A percentile compares a stretch with the other conserved stretches of the same genome.
Conservation (phyloP, 2,113 vertebrate species). For the Leucoraja erinaceus region DNA sequence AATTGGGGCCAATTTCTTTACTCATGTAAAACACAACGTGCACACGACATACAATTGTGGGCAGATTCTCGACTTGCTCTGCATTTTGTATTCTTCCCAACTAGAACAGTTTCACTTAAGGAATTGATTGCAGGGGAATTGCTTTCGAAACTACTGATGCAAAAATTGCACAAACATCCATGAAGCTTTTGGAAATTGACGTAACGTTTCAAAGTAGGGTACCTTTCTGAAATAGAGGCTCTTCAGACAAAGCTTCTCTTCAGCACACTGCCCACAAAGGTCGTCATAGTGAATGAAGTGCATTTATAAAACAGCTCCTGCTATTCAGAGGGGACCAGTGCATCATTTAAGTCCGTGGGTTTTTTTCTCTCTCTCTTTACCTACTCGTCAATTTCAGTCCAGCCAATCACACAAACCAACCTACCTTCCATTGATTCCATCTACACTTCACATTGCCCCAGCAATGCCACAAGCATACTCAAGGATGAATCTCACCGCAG, state of each 20-base stretch:
- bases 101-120: not conserved
- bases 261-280: not conserved
- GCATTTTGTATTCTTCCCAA: not conserved
- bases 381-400: no score
- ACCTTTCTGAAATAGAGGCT: not conserved
- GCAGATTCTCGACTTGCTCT: not conserved
- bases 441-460: no score
- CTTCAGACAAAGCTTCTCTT: not conserved
- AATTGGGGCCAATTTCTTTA: not conserved
- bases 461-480: no score
- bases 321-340: no score
- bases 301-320: not conserved
- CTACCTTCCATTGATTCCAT: no score
- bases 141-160: not conserved
- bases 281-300: not conserved
- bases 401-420: no score
- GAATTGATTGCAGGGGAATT: not conserved
- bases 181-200: not conserved
- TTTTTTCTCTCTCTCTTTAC: no score
- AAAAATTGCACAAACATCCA: not conserved
- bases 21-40: not conserved
- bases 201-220: not conserved
- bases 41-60: not conserved
- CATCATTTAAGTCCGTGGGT: no score
- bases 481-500: no score